A percentile compares a stretch with the other conserved stretches of the same genome.
Conservation (phyloP, 2,113 vertebrate species). For the Plectropomus leopardus region DNA sequence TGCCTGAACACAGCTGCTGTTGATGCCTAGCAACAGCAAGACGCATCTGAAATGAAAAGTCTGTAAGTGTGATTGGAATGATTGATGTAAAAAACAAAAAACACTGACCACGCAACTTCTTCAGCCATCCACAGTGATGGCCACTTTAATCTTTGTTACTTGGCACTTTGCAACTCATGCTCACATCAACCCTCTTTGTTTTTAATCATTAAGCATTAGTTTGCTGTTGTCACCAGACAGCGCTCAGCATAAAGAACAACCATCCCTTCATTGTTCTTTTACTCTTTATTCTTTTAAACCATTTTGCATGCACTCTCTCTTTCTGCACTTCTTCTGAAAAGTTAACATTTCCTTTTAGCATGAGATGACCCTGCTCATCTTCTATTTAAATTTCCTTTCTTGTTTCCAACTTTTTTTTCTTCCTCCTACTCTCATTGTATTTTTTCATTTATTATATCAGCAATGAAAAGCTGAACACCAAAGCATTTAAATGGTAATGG, state of each 20-base stretch:
- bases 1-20: neutral
- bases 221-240: neutral
- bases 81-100: neutral
- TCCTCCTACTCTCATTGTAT: neutral
- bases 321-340: neutral
- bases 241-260: neutral
- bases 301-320: neutral
- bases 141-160: neutral
- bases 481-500: slow-evolving; percentile 34
- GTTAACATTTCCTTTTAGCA: neutral
- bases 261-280: neutral
- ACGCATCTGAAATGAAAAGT: neutral
- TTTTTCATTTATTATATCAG: slow-evolving; percentile 17
- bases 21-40: slow-evolving; percentile 1
- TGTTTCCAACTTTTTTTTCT: neutral
- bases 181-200: neutral
- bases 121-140: neutral
- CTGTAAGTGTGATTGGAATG: neutral
- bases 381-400: neutral
- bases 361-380: neutral
- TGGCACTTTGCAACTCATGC: neutral
- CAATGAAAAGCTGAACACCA: slow-evolving; percentile 14
- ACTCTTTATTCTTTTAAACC: neutral
- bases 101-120: too few relatives aligned
- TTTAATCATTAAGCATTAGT: slow-evolving; percentile 1